Base-by-base conservation (phyloP, 2,113 vertebrate species). In the Syngnathus floridae region DNA sequence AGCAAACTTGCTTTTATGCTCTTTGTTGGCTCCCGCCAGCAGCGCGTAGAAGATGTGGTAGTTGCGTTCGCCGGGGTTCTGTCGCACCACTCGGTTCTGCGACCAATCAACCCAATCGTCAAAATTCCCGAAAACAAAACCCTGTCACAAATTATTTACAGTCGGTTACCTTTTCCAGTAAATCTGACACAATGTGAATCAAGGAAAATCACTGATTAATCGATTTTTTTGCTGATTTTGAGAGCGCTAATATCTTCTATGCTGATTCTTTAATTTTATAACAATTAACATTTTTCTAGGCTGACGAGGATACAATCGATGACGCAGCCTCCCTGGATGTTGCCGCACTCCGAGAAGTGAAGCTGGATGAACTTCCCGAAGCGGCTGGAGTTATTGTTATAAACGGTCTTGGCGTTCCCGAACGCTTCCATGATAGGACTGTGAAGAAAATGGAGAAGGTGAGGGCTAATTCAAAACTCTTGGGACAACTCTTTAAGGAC, bases 301-400 rank as follows among this genome's bases (percentile, higher is more conserved):
- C 37, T 11, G 1, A 16, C 17, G 79, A 94, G 93, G 94, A 96
- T 96, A 95, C 94, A 96, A 67, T 96, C 94, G 4, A 94, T 88
- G 72, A 96, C 92, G 68, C 92, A 91, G 73, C 94, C 94, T 78
- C 94, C 94, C 71, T 96, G 94, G 87, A 96, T 94, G 86, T 94
- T 93, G 31, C 94, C 94, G 0, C 93, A 80, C 72, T 93, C 92
- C 54, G 93, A 94, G 84, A 96, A 96, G 79, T 95, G 93, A 79
- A 96, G 92, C 81, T 95, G 94, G 82, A 96, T 94, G 79, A 96
- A 96, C 79, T 96, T 96, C 66, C 94, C 94, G 63, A 95, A 95
- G 66, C 94, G 93, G 60, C 94, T 95, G 75, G 94, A 95, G 83
- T 95, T 95, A 86, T 95, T 96, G 87, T 96, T 96, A 87, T 96